phyloP scores from a whole-genome alignment of 2,113 vertebrate species.

The Odocoileus virginianus region DNA sequence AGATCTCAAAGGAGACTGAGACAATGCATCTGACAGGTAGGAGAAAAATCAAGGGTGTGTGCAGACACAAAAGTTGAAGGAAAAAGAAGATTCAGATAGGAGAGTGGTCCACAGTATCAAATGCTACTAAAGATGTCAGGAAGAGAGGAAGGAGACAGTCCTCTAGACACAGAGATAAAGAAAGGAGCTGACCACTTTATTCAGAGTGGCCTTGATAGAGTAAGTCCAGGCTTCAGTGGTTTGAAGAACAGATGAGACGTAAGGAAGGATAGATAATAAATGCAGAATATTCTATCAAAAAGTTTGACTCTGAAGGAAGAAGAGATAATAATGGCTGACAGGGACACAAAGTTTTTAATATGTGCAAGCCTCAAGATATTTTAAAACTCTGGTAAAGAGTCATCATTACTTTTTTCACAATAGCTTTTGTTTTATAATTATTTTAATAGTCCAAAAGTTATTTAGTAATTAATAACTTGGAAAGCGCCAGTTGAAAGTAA shows the following conservation, averaged over 20 bases:
- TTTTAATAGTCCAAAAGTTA: neutral
- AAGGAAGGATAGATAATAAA: neutral
- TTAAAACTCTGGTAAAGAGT: neutral
- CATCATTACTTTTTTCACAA: neutral
- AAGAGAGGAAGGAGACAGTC: neutral
- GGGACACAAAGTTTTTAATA: neutral
- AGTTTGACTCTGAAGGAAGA: neutral
- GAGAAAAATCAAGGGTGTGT: neutral
- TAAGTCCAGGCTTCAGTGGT: neutral
- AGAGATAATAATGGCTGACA: neutral
- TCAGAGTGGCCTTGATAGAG: neutral
- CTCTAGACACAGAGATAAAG: neutral
- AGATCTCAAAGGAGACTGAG: neutral
- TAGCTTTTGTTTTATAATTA: neutral
- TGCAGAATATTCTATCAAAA: neutral
- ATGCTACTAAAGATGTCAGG: neutral
- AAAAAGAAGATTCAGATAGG: neutral
- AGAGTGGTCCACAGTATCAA: neutral
- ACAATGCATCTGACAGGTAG: neutral
- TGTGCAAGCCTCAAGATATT: neutral
- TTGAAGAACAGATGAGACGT: neutral
- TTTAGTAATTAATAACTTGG: neutral
- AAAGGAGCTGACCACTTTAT: neutral
- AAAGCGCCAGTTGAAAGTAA: neutral
- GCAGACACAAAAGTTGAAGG: neutral